These are phyloP conservation scores for Crypturellus tataupa DNA, from an alignment of 2,797 vertebrate genomes.

Conservation along the genomic window DNA sequence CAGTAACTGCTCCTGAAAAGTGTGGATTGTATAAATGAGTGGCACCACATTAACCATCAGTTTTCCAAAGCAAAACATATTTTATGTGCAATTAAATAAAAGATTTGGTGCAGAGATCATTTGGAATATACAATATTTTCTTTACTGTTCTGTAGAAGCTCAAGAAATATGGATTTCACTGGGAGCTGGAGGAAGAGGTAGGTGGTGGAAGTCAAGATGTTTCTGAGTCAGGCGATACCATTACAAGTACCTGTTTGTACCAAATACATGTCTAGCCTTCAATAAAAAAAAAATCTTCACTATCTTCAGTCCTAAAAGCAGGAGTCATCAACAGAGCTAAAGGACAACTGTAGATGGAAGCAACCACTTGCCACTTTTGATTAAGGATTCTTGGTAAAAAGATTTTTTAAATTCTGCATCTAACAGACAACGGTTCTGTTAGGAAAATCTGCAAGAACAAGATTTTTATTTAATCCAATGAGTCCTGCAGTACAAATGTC, in stretches of 20 bases:
- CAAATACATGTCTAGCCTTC: neutral
- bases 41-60: accelerated
- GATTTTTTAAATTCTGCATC: neutral
- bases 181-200: neutral
- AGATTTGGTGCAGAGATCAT: neutral
- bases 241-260: neutral
- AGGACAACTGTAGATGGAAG: neutral
- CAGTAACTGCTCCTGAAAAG: neutral
- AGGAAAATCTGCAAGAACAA: neutral
- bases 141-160: neutral
- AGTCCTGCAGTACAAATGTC: neutral
- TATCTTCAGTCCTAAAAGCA: neutral
- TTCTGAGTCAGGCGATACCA: neutral
- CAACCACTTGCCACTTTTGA: neutral
- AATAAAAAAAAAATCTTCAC: neutral
- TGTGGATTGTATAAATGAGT: neutral
- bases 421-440: neutral
- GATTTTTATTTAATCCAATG: neutral
- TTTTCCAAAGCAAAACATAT: neutral
- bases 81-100: neutral
- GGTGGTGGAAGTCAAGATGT: neutral
- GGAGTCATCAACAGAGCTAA: neutral
- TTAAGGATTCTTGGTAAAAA: neutral
- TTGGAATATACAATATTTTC: accelerated
- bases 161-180: neutral